Conservation (phyloP, 2,113 vertebrate genomes). For the Ammodytes dubius region DNA sequence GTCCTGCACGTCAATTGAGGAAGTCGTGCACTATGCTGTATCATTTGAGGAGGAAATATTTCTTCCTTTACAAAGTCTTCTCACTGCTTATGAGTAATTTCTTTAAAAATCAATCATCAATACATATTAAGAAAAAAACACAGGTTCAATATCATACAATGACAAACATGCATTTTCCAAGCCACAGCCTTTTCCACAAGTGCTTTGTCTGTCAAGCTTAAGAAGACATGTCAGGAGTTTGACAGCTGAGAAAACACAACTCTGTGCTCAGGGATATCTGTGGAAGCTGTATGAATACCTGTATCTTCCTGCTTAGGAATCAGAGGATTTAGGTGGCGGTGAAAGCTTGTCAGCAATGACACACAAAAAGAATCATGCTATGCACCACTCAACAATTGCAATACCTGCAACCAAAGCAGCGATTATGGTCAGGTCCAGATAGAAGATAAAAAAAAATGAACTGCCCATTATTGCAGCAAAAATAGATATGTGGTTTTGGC, state of each 20-base stretch:
- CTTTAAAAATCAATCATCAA: slow-evolving; percentile 46
- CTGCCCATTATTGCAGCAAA: slow-evolving; percentile 5
- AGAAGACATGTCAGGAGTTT: slow-evolving; percentile 67
- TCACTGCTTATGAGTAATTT: slow-evolving; percentile 25
- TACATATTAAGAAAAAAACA: slow-evolving; percentile 33
- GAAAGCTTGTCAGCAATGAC: slow-evolving; percentile 75
- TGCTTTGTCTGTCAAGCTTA: slow-evolving; percentile 54
- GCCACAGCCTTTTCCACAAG: slow-evolving; percentile 58
- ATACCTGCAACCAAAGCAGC: slow-evolving; percentile 7
- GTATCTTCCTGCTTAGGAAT: slow-evolving; percentile 74
- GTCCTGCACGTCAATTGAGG: too few relatives aligned
- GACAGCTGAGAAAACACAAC: slow-evolving; percentile 74
- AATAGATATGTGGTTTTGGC: neutral
- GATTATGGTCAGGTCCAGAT: slow-evolving; percentile 23
- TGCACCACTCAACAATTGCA: slow-evolving; percentile 37
- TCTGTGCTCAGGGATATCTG: slow-evolving; percentile 50
- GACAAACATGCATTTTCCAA: slow-evolving; percentile 50
- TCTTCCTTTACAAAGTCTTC: neutral
- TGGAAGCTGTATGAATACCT: slow-evolving; percentile 69
- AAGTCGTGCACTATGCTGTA: neutral
- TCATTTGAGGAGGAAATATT: neutral
- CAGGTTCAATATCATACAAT: slow-evolving; percentile 32
- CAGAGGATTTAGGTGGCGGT: slow-evolving; percentile 73
- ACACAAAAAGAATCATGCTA: slow-evolving; percentile 65
- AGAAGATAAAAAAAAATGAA: slow-evolving; percentile 15